Conservation (phyloP, 2,797 vertebrate genomes). For the Eulemur albifrons region DNA sequence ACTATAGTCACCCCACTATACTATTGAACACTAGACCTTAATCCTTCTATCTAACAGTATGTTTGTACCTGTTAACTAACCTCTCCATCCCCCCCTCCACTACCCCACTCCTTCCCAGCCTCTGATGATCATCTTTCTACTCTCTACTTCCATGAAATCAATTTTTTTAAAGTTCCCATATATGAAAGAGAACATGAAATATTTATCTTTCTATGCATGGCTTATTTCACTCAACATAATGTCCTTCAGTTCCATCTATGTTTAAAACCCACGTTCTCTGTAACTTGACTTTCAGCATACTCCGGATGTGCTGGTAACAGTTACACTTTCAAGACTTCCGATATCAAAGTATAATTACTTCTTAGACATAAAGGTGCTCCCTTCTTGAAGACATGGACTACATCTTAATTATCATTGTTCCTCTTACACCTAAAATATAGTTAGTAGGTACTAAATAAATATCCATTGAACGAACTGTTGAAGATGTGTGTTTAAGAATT, state of each 20-base stretch:
- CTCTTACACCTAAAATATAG: neutral
- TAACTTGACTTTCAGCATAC: neutral
- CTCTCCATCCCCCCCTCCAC: neutral
- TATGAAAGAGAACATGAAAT: neutral
- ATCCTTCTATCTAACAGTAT: neutral
- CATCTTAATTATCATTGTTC: neutral
- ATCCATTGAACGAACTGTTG: neutral
- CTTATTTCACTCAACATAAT: neutral
- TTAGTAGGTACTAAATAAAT: conserved; percentile 5
- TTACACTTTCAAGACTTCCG: conserved; percentile 13
- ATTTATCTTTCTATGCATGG: neutral
- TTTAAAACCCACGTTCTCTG: neutral
- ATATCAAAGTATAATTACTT: conserved; percentile 31
- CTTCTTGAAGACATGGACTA: neutral
- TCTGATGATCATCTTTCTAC: neutral
- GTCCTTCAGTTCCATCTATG: neutral
- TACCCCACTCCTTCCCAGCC: neutral
- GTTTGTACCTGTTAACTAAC: neutral
- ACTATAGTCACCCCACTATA: neutral
- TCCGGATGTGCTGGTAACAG: neutral
- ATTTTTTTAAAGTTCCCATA: neutral
- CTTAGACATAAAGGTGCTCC: neutral
- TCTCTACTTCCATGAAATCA: neutral
- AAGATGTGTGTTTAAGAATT: conserved; percentile 45
- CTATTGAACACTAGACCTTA: neutral